These are phyloP conservation scores for Fragum sueziense DNA, from an alignment of 2,888 invertebrate genomes.

Conservation along the genomic window DNA sequence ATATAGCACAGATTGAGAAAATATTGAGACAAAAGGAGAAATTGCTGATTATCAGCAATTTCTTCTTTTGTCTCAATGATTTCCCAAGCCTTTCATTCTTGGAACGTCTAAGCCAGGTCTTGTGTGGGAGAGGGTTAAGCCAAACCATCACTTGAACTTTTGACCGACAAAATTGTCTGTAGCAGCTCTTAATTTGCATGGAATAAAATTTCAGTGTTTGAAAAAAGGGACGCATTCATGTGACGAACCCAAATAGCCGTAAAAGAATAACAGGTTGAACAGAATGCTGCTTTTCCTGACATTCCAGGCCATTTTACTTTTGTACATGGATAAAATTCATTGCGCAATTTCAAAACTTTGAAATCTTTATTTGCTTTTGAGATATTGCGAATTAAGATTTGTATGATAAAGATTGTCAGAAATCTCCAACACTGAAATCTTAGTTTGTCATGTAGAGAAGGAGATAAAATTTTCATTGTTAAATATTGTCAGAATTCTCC, in stretches of 20 bases:
- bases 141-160: not conserved
- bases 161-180: not conserved
- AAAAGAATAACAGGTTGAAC: not conserved
- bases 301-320: too few species aligned
- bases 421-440: too few species aligned
- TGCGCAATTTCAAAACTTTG: too few species aligned
- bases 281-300: too few species aligned
- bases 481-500: too few species aligned
- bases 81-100: not conserved
- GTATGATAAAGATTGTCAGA: too few species aligned
- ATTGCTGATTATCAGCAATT: not conserved
- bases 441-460: too few species aligned
- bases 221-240: not conserved
- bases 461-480: too few species aligned
- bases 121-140: not conserved
- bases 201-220: not conserved
- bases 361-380: too few species aligned
- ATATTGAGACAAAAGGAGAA: not conserved
- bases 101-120: not conserved
- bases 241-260: not conserved
- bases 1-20: not conserved
- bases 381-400: too few species aligned
- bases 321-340: too few species aligned
- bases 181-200: not conserved
- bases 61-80: too few species aligned